phyloP scores from a whole-genome alignment of 2,888 invertebrate species.

The Xestobium rufovillosum region DNA sequence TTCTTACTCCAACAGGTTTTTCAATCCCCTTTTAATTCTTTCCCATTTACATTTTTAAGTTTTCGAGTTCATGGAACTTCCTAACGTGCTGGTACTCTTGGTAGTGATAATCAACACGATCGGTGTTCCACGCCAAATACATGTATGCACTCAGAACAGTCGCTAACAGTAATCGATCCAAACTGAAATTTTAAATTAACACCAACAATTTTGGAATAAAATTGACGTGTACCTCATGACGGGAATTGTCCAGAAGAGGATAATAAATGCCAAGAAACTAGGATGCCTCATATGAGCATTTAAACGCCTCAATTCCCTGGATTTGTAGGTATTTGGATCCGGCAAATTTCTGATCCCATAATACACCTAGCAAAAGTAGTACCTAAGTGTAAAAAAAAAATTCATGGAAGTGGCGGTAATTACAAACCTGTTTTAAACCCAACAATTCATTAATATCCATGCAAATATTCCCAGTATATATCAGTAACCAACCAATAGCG shows the following conservation, averaged over 20 bases:
- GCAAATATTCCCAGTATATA: slow-evolving; percentile 54
- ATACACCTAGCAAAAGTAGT: slow-evolving; percentile 41
- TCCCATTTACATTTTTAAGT: slow-evolving; percentile 25
- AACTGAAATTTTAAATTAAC: slow-evolving; percentile 34
- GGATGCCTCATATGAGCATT: slow-evolving; percentile 56
- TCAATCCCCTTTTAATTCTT: too few species aligned
- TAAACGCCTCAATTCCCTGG: slow-evolving; percentile 46
- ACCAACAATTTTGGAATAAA: neutral
- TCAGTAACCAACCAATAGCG: slow-evolving; percentile 48
- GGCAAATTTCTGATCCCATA: slow-evolving; percentile 48
- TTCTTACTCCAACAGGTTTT: too few species aligned
- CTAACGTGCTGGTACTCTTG: slow-evolving; percentile 46
- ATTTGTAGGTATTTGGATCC: slow-evolving; percentile 49
- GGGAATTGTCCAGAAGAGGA: slow-evolving; percentile 53
- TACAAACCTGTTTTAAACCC: slow-evolving; percentile 51
- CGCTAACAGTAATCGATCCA: slow-evolving; percentile 51
- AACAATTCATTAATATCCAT: slow-evolving; percentile 55
- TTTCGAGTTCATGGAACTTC: slow-evolving; percentile 44
- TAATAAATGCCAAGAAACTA: slow-evolving; percentile 50
- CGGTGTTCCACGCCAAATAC: slow-evolving; percentile 54
- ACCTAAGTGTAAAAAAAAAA: neutral
- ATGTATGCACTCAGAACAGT: slow-evolving; percentile 50
- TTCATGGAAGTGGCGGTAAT: slow-evolving; percentile 3
- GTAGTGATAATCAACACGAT: slow-evolving; percentile 49
- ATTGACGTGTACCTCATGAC: slow-evolving; percentile 47